A percentile compares a stretch with the other conserved stretches of the same genome.
phyloP scores from a whole-genome alignment of 2,113 vertebrate genomes.

The Coregonus clupeaformis region DNA sequence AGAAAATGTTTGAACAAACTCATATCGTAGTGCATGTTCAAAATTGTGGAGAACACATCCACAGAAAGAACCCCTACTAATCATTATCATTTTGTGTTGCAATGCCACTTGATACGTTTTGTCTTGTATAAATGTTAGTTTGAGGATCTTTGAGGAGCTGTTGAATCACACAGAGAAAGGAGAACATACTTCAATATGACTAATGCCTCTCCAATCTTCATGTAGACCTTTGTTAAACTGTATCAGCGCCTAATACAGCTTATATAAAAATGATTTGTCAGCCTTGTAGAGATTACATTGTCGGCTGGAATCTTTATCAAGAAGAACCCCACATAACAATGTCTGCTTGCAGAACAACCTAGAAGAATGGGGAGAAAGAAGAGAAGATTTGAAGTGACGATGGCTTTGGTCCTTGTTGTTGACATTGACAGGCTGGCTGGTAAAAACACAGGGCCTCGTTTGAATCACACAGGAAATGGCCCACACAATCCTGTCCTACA shows the following conservation, averaged over 20 bases:
- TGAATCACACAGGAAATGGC: slow-evolving; percentile 66
- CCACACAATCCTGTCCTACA: slow-evolving; percentile 59
- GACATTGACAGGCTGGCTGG: slow-evolving; percentile 46
- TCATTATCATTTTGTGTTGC: neutral
- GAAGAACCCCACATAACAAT: slow-evolving; percentile 42
- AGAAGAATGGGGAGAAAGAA: slow-evolving; percentile 11
- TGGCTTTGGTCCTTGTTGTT: slow-evolving; percentile 45
- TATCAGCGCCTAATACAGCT: neutral
- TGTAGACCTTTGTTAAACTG: neutral
- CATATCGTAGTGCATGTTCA: neutral
- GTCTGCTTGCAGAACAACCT: slow-evolving; percentile 32
- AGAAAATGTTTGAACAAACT: neutral
- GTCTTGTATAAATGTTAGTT: neutral
- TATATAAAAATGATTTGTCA: slow-evolving; percentile 42
- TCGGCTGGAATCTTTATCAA: slow-evolving; percentile 20
- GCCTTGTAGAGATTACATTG: neutral
- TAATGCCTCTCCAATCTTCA: neutral
- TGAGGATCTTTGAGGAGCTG: neutral
- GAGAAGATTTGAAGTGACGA: slow-evolving; percentile 38
- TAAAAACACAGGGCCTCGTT: slow-evolving; percentile 52
- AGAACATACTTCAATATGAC: neutral
- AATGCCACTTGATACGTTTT: neutral
- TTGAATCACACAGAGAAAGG: neutral
- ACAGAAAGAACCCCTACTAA: neutral
- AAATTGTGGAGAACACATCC: neutral